Evolutionary conservation across 2,113 vertebrate genomes (phyloP), one percentile per base, ranked within the genome.

Genomic region (Psittacara wagleri): DNA sequence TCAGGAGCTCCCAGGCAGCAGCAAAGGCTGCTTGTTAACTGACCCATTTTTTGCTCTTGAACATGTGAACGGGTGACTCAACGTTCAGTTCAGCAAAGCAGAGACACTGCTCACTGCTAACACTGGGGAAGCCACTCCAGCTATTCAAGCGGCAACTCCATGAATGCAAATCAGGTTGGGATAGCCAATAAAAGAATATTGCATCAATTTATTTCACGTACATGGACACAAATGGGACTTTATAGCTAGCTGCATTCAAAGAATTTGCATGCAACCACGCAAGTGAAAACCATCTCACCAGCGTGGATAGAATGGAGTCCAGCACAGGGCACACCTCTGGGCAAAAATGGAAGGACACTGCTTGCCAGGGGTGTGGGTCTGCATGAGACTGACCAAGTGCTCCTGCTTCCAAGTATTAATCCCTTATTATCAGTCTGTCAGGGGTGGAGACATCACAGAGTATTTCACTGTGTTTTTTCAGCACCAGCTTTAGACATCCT

Each of bases 121-220:
- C 0, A 2, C 92, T 4, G 51, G 95, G 74, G 73, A 86, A 95
- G 52, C 80, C 80, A 43, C 91, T 61, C 69, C 20, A 0, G 84
- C 94, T 91, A 83, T 59, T 92, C 89, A 79, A 88, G 76, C 48
- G 4, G 55, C 64, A 88, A 68, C 68, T 96, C 88, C 73, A 88
- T 89, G 91, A 91, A 91, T 92, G 88, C 95, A 95, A 93, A 94
- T 95, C 95, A 94, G 83, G 73, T 13, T 66, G 69, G 67, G 88
- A 93, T 66, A 61, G 80, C 81, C 91, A 94, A 95, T 90, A 93
- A 93, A 93, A 92, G 88, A 91, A 92, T 81, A 96, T 68, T 85
- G 67, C 81, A 95, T 52, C 90, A 73, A 80, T 95, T 96, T 91
- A 92, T 88, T 96, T 81, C 78, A 43, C 24, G 3, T 83, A 66